Percentiles rank a stretch among this genome's conserved stretches.
phyloP scores from a whole-genome alignment of 2,797 vertebrate species.

The Cynopterus sphinx region DNA sequence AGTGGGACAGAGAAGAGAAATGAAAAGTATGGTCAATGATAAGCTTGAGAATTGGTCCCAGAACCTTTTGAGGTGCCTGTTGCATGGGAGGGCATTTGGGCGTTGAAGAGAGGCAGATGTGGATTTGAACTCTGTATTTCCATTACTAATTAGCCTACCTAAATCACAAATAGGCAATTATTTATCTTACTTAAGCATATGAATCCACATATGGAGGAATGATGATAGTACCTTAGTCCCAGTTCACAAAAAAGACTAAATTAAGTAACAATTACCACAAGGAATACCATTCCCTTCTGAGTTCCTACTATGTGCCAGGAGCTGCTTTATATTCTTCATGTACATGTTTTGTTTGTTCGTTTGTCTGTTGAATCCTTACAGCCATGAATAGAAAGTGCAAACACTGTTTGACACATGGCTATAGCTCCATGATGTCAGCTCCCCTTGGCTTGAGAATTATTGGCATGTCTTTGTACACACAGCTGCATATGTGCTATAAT shows the following conservation, averaged over 20 bases:
- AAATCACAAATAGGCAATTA: background rate
- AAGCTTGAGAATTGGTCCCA: background rate
- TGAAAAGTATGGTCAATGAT: background rate
- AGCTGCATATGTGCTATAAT: too few relatives aligned
- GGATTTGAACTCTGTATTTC: background rate
- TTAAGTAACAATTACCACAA: background rate
- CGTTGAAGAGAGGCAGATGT: background rate
- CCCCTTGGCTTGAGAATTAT: background rate
- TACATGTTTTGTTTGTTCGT: background rate
- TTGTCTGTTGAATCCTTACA: background rate
- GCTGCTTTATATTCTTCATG: background rate
- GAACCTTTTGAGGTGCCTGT: background rate
- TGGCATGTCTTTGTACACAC: background rate
- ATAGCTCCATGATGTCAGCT: background rate
- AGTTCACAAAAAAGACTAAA: background rate
- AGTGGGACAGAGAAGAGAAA: background rate
- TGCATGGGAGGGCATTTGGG: background rate
- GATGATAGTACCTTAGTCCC: background rate
- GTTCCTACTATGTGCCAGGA: background rate
- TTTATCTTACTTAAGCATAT: background rate
- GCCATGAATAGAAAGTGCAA: background rate
- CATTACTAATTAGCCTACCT: background rate
- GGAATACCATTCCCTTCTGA: background rate
- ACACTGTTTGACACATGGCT: background rate
- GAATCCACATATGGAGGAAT: background rate